Percentiles rank a stretch among this genome's conserved stretches.
These are phyloP conservation scores for Sebastiscus albofasciatus DNA, from an alignment of 2,797 vertebrate genomes.

Conservation along the genomic window DNA sequence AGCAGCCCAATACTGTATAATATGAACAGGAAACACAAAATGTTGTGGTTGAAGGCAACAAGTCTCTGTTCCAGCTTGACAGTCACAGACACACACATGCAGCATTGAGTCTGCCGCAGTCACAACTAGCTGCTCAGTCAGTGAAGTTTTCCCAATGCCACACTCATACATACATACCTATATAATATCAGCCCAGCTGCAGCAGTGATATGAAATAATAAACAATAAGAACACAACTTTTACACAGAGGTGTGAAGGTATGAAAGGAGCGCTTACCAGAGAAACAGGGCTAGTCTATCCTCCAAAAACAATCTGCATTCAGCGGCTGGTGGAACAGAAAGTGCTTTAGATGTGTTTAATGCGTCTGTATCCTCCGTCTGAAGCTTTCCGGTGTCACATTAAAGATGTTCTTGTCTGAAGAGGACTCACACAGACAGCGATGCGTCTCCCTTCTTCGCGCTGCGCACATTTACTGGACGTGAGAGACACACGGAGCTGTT, in stretches of 20 bases:
- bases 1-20: background rate
- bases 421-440: background rate
- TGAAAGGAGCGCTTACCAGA: slow-evolving; percentile 63
- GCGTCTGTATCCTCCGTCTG: background rate
- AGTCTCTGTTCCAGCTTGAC: slow-evolving; percentile 44
- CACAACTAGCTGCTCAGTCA: slow-evolving; percentile 2
- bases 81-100: slow-evolving; percentile 27
- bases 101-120: slow-evolving; percentile 55
- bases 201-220: background rate
- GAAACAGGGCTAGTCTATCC: slow-evolving; percentile 42
- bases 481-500: slow-evolving; percentile 45
- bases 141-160: slow-evolving; percentile 49
- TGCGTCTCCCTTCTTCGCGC: slow-evolving; percentile 33
- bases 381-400: background rate
- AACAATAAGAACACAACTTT: slow-evolving; percentile 50
- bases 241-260: slow-evolving; percentile 1
- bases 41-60: slow-evolving; percentile 57
- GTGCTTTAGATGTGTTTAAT: slow-evolving; percentile 33
- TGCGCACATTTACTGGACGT: slow-evolving; percentile 52
- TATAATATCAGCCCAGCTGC: background rate
- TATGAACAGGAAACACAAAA: background rate
- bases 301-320: slow-evolving; percentile 38
- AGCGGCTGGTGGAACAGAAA: slow-evolving; percentile 30
- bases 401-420: background rate
- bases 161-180: background rate